These are phyloP conservation scores for Apodemus agrarius DNA, from an alignment of 2,797 vertebrate genomes.

Conservation along the genomic window DNA sequence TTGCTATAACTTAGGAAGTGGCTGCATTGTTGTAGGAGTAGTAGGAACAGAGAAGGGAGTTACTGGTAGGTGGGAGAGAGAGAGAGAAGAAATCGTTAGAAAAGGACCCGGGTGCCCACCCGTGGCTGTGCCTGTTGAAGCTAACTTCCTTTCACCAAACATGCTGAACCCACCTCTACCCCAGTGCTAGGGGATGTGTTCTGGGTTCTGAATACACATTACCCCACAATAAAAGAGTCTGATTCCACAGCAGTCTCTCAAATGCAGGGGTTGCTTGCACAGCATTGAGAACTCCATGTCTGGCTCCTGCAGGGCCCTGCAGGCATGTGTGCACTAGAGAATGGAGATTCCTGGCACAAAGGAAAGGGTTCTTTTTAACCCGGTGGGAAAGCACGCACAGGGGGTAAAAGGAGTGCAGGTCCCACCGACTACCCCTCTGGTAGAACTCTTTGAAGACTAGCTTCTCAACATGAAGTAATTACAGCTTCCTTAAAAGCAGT, in stretches of 20 bases:
- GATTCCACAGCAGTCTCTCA: not conserved
- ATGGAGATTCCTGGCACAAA: not conserved
- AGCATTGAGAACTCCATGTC: not conserved
- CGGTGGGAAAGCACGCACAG: constrained; percentile 3
- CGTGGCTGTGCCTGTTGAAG: not conserved
- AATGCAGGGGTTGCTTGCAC: constrained; percentile 20
- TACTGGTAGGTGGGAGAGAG: not conserved
- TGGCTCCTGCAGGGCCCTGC: not conserved
- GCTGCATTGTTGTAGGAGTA: not conserved
- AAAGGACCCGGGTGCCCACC: not conserved
- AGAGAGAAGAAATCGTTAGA: not conserved
- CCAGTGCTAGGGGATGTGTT: not conserved
- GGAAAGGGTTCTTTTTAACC: not conserved
- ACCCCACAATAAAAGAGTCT: constrained; percentile 10
- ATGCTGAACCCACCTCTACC: not conserved
- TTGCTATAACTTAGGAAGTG: not conserved
- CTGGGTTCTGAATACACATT: constrained; percentile 13
- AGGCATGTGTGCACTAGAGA: not conserved
- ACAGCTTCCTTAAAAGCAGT: not conserved
- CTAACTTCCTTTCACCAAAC: constrained; percentile 22
- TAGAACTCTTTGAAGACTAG: not conserved
- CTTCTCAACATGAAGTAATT: constrained; percentile 54
- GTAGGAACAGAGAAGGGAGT: not conserved
- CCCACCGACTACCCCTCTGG: not conserved
- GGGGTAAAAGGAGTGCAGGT: not conserved